Evolutionary conservation across 2,113 vertebrate species (phyloP), one percentile per base, ranked within the genome.

Genomic region (Tamias sibiricus): DNA sequence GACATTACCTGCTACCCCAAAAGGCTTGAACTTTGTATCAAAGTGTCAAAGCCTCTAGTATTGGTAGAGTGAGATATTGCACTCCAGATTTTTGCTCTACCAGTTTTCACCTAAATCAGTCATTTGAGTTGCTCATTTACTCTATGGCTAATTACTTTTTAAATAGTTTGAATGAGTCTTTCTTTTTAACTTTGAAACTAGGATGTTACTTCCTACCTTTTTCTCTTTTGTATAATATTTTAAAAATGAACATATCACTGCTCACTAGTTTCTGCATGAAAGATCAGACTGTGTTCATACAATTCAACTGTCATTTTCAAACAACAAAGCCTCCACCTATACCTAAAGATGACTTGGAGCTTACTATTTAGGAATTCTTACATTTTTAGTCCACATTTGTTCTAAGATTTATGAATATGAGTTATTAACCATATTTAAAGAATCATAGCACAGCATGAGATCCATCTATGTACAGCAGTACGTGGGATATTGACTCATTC

Each of bases 301-400:
- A 89, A 89, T 82, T 89, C 42, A 93, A 95, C 88, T 71, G 84
- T 22, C 37, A 19, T 22, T 44, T 94, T 28, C 93, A 35, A 32
- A 88, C 44, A 74, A 42, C 20, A 12, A 47, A 42, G 30, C 6
- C 12, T 22, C 72, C n/a, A 77, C 28, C 35, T 90, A 57, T 87
- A 47, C 19, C 28, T 40, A 82, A 93, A 71, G 22, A 64, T 86
- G 64, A 52, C 20, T 80, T 76, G 16, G 42, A 79, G 24, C 47
- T 91, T 82, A 49, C 37, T 74, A 54, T 66, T 16, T 44, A 42
- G 77, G 52, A 68, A 77, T 82, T 90, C 59, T 77, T 47, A 84
- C n/a, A 32, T 83, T 42, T 59, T 16, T 68, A 93, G 81, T 8
- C 35, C 35, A 52, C 3, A 44, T 11, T 88, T 74, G 4, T 96